These are phyloP conservation scores for Ailurus styani DNA, from an alignment of 2,113 vertebrate species.

Conservation along the genomic window DNA sequence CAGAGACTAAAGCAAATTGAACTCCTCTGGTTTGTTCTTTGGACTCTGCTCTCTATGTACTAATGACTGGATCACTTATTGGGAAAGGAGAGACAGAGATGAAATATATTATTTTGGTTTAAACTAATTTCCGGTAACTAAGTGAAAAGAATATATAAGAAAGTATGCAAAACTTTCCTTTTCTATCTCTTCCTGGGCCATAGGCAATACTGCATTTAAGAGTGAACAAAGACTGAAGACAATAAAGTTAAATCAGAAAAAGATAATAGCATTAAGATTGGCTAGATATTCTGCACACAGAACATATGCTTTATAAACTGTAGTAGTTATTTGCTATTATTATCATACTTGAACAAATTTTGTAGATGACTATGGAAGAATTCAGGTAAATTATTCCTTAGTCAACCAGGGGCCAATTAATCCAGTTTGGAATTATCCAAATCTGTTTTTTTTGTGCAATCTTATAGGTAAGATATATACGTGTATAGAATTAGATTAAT, in stretches of 20 bases:
- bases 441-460: neutral
- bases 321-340: neutral
- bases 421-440: neutral
- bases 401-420: neutral
- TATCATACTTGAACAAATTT: neutral
- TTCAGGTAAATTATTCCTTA: neutral
- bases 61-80: neutral
- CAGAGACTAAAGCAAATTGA: neutral
- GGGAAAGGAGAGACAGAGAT: neutral
- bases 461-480: neutral
- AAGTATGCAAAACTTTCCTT: neutral
- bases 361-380: neutral
- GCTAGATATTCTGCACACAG: neutral
- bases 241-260: constrained; percentile 22
- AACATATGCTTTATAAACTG: constrained; percentile 9
- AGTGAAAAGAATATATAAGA: constrained; percentile 4
- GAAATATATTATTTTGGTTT: neutral
- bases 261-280: neutral
- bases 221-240: neutral
- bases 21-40: neutral
- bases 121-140: constrained; percentile 3
- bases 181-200: neutral
- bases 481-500: neutral
- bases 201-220: neutral
- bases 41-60: neutral